phyloP scores from a whole-genome alignment of 1,140 invertebrate genomes.

The Adelges cooleyi region DNA sequence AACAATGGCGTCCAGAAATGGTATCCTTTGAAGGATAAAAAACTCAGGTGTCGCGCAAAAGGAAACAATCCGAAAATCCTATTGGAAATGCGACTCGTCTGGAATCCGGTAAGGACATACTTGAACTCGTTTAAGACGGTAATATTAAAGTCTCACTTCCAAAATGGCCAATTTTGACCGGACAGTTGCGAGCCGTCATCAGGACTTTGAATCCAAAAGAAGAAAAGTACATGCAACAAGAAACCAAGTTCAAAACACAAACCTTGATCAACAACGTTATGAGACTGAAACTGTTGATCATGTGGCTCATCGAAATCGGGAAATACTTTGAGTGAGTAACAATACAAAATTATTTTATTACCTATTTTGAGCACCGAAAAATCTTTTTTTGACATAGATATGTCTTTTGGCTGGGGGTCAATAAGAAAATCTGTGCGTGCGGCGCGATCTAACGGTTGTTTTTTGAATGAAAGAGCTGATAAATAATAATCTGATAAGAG shows the following conservation, averaged over 20 bases:
- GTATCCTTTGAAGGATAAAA: constrained; percentile 96
- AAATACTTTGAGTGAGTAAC: constrained; percentile 87
- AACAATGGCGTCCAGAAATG: constrained; percentile 85
- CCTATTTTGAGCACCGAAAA: no score
- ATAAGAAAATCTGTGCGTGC: no score
- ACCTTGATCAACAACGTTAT: constrained; percentile 89
- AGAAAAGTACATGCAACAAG: constrained; percentile 86
- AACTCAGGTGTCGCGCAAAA: constrained; percentile 74
- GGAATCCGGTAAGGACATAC: constrained; percentile 85
- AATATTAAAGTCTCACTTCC: no score
- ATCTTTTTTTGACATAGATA: no score
- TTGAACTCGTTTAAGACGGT: no score
- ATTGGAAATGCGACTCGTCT: constrained; percentile 81
- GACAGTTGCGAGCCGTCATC: constrained; percentile 70
- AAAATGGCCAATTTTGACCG: constrained; percentile 7
- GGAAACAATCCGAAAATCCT: constrained; percentile 82
- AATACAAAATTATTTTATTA: no score
- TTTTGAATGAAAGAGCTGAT: no score
- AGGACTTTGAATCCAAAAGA: constrained; percentile 91
- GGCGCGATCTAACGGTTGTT: no score
- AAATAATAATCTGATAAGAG: no score
- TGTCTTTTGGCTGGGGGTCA: no score
- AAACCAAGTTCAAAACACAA: constrained; percentile 89
- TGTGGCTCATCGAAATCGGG: constrained; percentile 77
- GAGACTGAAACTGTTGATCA: constrained; percentile 77